Base-by-base conservation (phyloP, 2,888 invertebrate genomes). In the Xiphydria camelus region DNA sequence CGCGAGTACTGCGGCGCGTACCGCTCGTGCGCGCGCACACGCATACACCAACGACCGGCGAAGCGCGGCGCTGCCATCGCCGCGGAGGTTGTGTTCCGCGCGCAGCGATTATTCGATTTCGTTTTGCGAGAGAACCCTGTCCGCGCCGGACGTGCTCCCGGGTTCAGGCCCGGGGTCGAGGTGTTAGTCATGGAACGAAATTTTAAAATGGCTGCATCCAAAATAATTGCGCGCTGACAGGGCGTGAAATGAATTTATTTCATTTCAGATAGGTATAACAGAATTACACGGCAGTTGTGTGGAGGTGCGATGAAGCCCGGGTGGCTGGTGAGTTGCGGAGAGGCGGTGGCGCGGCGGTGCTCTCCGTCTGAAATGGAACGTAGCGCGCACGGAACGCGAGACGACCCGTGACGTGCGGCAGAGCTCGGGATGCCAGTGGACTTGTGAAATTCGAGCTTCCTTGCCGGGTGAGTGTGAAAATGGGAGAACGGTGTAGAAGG, bases 171-270 rank as follows among this genome's bases (percentile, higher is more conserved):
- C 54, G 60, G 62, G 65, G 57, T 63, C 53, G 61, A 62, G 60
- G 63, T 56, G 67, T 70, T 67, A 62, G 66, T 63, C 65, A 61
- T 63, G 71, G 67, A 40, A 55, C 59, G 54, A 56, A 59, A 52
- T 58, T 66, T 64, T 62, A 61, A 71, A 69, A 66, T 63, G 64
- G 66, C 69, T 59, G 70, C 70, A 59, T 69, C 70, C 59, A 62
- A 67, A 70, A 69, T 73, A 75, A 74, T 74, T 73, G 73, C 73
- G 67, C 72, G 75, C 70, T 74, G 74, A 75, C 75, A 74, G 73
- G 74, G 66, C 73, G 74, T 75, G 75, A 75, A 74, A 75, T 73
- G 72, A 75, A 75, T 75, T 75, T 72, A 75, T 75, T 75, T 71
- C 69, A 73, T 75, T 75, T 74, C 70, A 64, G 67, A 70, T 68